Conservation (phyloP, 2,888 invertebrate species). For the Penaeus monodon region DNA sequence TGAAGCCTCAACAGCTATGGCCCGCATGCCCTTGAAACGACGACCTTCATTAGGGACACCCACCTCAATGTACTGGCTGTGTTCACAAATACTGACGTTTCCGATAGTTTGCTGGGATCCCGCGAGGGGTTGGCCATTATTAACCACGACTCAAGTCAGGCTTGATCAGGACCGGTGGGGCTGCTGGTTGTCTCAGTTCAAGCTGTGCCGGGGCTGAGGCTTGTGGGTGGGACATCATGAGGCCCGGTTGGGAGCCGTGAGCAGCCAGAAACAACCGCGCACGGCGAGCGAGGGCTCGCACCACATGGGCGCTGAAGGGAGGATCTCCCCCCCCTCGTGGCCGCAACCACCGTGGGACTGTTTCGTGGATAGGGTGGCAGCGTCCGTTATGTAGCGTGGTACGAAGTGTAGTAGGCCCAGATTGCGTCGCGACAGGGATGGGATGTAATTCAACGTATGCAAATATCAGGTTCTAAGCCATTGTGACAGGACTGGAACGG, state of each 20-base stretch:
- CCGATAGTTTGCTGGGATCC: neutral
- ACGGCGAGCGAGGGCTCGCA: constrained; percentile 35
- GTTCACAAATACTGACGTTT: constrained; percentile 1
- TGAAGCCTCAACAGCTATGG: constrained; percentile 25
- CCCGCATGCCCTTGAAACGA: neutral
- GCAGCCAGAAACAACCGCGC: constrained; percentile 32
- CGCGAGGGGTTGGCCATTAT: constrained; percentile 14
- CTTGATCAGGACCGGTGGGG: constrained; percentile 24
- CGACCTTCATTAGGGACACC: constrained; percentile 9
- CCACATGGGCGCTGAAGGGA: constrained; percentile 25
- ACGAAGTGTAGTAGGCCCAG: constrained; percentile 27
- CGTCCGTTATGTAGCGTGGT: neutral
- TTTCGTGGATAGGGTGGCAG: constrained; percentile 17
- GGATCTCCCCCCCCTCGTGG: constrained; percentile 37
- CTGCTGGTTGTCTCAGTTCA: neutral
- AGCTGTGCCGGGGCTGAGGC: neutral
- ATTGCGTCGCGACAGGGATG: neutral
- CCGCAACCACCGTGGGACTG: constrained; percentile 37
- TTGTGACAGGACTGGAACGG: too few relatives aligned
- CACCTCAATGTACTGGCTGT: neutral
- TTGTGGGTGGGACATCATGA: constrained; percentile 37
- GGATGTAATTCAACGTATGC: too few relatives aligned
- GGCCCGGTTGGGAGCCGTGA: constrained; percentile 4
- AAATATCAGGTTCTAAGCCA: too few relatives aligned
- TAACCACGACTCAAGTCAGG: constrained; percentile 14